Evolutionary conservation across 1,140 invertebrate species (phyloP), one percentile per base, ranked within the genome.

Genomic region (Ips nitidus): DNA sequence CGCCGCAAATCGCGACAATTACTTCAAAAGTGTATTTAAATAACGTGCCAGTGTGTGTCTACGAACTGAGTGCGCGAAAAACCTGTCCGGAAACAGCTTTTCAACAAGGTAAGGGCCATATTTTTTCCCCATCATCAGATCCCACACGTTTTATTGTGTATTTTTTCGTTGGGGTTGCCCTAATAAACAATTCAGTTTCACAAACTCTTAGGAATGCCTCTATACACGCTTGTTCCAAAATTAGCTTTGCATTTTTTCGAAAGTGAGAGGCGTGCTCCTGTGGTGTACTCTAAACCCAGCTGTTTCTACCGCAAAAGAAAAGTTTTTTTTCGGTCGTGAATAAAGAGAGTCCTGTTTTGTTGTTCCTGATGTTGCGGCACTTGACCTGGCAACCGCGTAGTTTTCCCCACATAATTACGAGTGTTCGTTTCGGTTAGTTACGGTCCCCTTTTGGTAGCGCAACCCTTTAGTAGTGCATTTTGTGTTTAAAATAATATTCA

Each of bases 351-450:
- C 64, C 50, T 71, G 69, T 71, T 78, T 79, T 79, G 77, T 78
- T 77, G 73, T 78, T 74, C 75, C 75, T 76, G 75, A 79, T 75
- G 78, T 80, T 78, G 76, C 78, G 75, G 75, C 76, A 75, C 73
- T 76, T 78, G 77, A 80, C 69, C 75, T 78, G 79, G 78, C 79
- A 80, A 80, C 78, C 65, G 71, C 74, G 79, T 63, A 73, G 73
- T 22, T 22, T 22, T 22, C 22, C 22, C 22, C 22, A 22, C 22
- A 22, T 22, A 22, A 22, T 22, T 22, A 22, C 22, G 22, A 22
- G 22, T 22, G 22, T 22, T 22, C 22, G 22, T 22, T 22, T 22
- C 22, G 22, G 22, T 22, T 22, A 22, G 22, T 22, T 22, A 22
- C 22, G 22, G 22, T 22, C 22, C 22, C 22, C 22, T 22, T 22